Percentiles rank a stretch among this genome's conserved stretches.
Conservation (phyloP, 2,113 vertebrate species). For the Dicaeum eximium region DNA sequence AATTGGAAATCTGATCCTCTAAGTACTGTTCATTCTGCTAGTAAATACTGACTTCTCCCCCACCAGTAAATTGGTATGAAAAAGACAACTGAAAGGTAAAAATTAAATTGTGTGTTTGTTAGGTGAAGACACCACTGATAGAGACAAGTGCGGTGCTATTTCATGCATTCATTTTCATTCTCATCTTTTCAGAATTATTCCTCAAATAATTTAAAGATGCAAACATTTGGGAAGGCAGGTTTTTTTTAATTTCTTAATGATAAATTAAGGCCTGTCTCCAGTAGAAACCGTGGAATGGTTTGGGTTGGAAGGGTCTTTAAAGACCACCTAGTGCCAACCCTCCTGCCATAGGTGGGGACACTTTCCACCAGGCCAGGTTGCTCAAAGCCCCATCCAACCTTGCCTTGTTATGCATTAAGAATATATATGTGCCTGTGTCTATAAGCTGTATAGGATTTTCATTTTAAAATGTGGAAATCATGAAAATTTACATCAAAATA, state of each 20-base stretch:
- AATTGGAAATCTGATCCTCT: background rate
- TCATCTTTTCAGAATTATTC: background rate
- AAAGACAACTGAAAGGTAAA: background rate
- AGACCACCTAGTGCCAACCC: background rate
- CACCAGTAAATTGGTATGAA: background rate
- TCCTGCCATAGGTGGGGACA: background rate
- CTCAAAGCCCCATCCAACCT: background rate
- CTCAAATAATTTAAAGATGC: background rate
- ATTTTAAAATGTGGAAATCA: background rate
- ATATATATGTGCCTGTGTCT: background rate
- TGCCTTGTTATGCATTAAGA: background rate
- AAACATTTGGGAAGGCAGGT: background rate
- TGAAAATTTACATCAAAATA: background rate
- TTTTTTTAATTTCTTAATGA: background rate
- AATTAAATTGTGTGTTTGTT: background rate
- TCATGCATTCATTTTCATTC: background rate
- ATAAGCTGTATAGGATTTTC: background rate
- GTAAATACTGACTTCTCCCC: background rate
- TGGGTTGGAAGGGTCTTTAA: background rate
- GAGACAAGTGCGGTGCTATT: background rate
- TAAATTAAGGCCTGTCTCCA: background rate
- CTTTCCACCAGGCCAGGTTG: background rate
- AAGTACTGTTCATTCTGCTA: background rate
- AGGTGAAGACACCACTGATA: background rate
- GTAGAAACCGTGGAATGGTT: background rate